Evolutionary conservation across 2,888 invertebrate species (phyloP).

Genomic region (Euproctis similis): DNA sequence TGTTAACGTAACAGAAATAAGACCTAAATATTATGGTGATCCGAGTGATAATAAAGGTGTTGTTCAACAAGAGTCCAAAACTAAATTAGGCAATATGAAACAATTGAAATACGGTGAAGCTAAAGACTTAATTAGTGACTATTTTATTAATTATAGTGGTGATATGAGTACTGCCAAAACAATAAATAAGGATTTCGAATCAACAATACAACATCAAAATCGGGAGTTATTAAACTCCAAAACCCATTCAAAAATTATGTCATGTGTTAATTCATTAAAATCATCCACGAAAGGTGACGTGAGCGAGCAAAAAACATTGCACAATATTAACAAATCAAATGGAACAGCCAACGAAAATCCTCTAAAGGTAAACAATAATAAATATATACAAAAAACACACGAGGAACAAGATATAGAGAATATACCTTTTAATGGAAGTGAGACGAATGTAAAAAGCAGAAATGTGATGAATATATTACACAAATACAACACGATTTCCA

Average conservation of each 20-base stretch:
- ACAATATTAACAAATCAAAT: too few relatives aligned
- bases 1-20: too few relatives aligned
- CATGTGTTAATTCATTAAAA: too few relatives aligned
- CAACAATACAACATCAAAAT: neutral
- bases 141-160: neutral
- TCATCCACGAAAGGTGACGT: too few relatives aligned
- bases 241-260: neutral
- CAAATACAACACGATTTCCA: slow-evolving; percentile 42
- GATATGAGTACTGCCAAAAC: neutral
- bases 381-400: neutral
- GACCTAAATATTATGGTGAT: too few relatives aligned
- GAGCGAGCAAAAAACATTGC: too few relatives aligned
- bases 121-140: neutral
- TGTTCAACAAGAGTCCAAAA: neutral
- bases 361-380: neutral
- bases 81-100: neutral
- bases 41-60: too few relatives aligned
- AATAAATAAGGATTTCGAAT: neutral
- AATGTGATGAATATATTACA: slow-evolving; percentile 37
- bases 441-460: neutral
- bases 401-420: neutral
- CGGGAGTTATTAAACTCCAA: neutral
- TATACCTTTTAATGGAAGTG: neutral
- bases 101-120: neutral
- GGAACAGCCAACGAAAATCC: neutral